These are phyloP conservation scores for Drosophila oshimai DNA, from an alignment of 1,140 invertebrate species.

Conservation along the genomic window DNA sequence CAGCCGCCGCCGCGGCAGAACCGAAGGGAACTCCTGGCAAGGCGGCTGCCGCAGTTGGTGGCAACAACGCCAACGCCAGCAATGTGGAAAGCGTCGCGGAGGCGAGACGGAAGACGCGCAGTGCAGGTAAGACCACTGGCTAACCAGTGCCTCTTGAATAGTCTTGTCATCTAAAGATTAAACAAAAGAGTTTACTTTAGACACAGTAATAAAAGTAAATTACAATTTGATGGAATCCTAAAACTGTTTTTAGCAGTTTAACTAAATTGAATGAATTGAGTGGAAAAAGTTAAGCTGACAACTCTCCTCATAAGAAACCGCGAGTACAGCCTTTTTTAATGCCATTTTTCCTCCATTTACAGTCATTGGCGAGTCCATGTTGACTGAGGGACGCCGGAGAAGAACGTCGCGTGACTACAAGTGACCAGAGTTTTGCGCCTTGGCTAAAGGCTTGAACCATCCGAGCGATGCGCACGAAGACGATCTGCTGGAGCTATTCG, in stretches of 20 bases:
- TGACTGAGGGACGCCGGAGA: constrained; percentile 82
- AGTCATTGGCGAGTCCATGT: constrained; percentile 74
- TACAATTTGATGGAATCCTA: no score
- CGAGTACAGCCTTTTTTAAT: not conserved
- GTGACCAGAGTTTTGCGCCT: constrained; percentile 84
- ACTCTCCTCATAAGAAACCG: no score
- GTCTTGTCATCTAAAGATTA: no score
- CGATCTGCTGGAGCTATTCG: constrained; percentile 62
- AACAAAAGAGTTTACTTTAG: no score
- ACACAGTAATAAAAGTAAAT: no score
- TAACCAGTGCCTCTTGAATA: not conserved
- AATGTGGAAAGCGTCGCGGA: constrained; percentile 68
- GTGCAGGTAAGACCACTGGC: constrained; percentile 84
- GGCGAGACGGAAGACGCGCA: constrained; percentile 85
- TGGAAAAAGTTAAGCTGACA: no score
- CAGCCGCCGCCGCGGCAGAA: constrained; percentile 50
- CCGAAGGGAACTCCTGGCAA: constrained; percentile 45
- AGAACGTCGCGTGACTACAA: constrained; percentile 85
- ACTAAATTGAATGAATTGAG: no score
- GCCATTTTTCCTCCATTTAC: not conserved
- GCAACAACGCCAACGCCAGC: constrained; percentile 17
- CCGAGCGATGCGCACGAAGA: constrained; percentile 52
- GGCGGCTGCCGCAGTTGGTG: constrained; percentile 2
- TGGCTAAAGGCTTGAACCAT: constrained; percentile 74
- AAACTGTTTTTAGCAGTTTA: no score